phyloP scores from a whole-genome alignment of 2,113 vertebrate species.

The Bos javanicus region DNA sequence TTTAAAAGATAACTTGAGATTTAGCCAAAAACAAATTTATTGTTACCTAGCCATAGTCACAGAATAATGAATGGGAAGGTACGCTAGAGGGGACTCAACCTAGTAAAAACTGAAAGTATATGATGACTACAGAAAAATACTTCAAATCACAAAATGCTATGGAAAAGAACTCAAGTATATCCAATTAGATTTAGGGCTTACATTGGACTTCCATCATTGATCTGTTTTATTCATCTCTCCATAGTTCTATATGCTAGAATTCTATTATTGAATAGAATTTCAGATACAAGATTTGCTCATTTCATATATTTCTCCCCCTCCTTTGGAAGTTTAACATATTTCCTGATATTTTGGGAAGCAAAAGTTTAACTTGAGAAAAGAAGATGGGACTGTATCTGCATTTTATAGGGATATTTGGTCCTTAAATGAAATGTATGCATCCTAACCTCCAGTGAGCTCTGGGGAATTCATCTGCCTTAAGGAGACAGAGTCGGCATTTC shows the following conservation, averaged over 20 bases:
- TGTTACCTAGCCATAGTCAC: background rate
- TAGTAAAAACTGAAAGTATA: background rate
- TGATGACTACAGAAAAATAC: background rate
- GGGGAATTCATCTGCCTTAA: background rate
- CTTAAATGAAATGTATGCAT: background rate
- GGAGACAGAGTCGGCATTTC: background rate
- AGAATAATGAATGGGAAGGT: background rate
- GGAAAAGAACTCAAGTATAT: background rate
- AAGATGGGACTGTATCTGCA: background rate
- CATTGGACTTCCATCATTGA: background rate
- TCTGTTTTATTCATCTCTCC: background rate
- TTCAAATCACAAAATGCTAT: background rate
- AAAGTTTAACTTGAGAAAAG: background rate
- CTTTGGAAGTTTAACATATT: background rate
- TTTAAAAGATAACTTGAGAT: conserved; percentile 28
- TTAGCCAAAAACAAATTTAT: conserved; percentile 26
- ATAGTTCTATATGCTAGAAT: background rate
- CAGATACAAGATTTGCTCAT: background rate
- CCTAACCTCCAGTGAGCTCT: background rate
- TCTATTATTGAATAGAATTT: background rate
- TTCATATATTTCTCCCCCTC: background rate
- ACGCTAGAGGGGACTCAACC: background rate
- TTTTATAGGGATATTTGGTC: background rate
- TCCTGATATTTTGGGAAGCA: background rate
- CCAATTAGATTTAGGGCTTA: background rate